Conservation (phyloP, 2,797 vertebrate genomes). For the Lithobates pipiens region DNA sequence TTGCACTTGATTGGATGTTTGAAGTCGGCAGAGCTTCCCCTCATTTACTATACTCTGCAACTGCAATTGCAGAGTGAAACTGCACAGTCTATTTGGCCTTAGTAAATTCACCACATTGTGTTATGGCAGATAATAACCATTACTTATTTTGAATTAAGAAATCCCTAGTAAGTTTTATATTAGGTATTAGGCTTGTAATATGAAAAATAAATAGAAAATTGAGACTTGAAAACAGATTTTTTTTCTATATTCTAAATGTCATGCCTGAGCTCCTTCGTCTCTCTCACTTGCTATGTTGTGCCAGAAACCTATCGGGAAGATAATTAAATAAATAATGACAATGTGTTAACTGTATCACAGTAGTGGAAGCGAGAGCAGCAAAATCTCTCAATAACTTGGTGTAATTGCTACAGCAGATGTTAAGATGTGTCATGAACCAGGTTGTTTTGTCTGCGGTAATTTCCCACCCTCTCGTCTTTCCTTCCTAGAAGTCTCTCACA, state of each 20-base stretch:
- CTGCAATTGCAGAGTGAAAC: no score
- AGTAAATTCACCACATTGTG: no score
- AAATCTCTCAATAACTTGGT: constrained; percentile 20
- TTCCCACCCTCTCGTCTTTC: constrained; percentile 28
- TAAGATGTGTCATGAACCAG: constrained; percentile 40
- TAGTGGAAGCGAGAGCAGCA: constrained; percentile 5
- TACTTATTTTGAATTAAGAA: no score
- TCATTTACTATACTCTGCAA: no score
- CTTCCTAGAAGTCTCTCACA: constrained; percentile 24
- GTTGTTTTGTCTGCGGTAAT: constrained; percentile 45
- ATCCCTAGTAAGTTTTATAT: no score
- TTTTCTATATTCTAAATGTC: neutral
- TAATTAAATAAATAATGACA: constrained; percentile 36
- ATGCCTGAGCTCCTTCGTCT: neutral
- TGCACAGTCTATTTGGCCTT: no score
- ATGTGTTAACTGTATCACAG: constrained; percentile 34
- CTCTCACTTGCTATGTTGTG: neutral
- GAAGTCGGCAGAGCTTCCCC: no score
- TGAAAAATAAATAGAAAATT: constrained; percentile 2
- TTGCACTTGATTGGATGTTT: no score
- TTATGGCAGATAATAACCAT: no score
- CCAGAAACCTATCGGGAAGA: constrained; percentile 1
- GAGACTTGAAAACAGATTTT: neutral
- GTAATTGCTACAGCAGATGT: constrained; percentile 47
- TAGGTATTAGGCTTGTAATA: neutral